phyloP scores from a whole-genome alignment of 2,113 vertebrate species.

The Heterochromis multidens region DNA sequence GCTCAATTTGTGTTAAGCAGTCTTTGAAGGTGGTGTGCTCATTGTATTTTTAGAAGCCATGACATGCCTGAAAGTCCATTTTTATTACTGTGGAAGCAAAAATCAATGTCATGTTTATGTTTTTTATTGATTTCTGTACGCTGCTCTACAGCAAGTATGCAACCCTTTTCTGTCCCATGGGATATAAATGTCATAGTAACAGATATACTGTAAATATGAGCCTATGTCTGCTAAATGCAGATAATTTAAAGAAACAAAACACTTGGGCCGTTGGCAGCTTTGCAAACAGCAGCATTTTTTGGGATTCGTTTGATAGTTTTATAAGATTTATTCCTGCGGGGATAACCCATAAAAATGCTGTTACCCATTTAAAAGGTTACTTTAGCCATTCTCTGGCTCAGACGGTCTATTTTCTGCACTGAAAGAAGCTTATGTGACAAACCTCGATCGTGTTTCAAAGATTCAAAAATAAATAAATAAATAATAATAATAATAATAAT shows the following conservation, averaged over 20 bases:
- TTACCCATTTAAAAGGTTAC: background rate
- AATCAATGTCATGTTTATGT: slow-evolving; percentile 18
- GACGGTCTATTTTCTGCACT: background rate
- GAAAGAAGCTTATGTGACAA: background rate
- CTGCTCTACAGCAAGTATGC: background rate
- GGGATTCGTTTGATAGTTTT: background rate
- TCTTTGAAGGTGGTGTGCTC: background rate
- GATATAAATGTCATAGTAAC: background rate
- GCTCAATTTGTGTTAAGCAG: background rate
- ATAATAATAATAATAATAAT: background rate
- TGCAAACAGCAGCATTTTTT: slow-evolving; percentile 5
- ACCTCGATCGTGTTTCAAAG: background rate
- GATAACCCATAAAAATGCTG: background rate
- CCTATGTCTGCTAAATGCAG: background rate
- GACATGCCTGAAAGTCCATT: background rate
- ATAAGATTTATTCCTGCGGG: background rate
- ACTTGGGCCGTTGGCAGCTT: background rate
- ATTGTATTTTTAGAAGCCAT: background rate
- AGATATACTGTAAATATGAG: background rate
- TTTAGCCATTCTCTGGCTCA: background rate
- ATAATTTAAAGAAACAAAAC: background rate
- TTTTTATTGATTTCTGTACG: slow-evolving; percentile 7
- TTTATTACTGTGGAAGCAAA: background rate
- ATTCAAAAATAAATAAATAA: background rate
- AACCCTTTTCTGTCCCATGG: background rate